Base-by-base conservation (phyloP, 1,140 invertebrate genomes). In the Pachypeltis micranthus region DNA sequence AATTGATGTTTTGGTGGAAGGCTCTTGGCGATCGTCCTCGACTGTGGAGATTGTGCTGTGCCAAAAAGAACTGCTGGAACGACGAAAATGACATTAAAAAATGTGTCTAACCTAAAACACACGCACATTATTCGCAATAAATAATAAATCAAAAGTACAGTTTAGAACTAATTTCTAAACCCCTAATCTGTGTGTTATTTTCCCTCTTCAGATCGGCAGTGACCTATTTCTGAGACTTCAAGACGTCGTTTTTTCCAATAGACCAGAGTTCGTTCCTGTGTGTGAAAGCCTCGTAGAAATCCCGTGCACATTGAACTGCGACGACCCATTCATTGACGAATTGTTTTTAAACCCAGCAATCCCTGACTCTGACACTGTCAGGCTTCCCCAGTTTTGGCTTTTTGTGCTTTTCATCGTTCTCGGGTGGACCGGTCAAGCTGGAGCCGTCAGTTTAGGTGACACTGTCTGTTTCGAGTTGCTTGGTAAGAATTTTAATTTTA, bases 381-480 rank as follows among this genome's bases (percentile, higher is more conserved):
- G 70, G 2, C 75, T 75, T 3, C 80, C 79, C 64, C 81, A 86
- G 66, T 89, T 88, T 69, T 85, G 86, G 80, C 68, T 83, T 63
- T 86, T 90, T 68, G 78, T 88, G 62, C 66, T 79, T 21, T 74
- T 88, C 27, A 79, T 89, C 67, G 79, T 87, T 28, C 67, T 85
- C 2, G 86, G 82, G 60, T 92, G 88, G 88, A 73, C 87, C 19
- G 83, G 86, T n/a, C 88, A 90, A 80, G 85, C 88, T 1, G 83
- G 90, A 24, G 83, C 88, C 39, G 86, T 88, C 31, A 89, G 84
- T 66, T 80, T 92, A 62, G 85, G 83, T 1, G 90, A 93, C 78
- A 83, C 87, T 1, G 88, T 91, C 60, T 91, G 88, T 71, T 90
- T 91, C 72, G 79, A 84, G 70, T 71, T 87, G 25, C 74, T 91